Conservation (phyloP, 2,888 invertebrate species). For the Mythimna vitellina region DNA sequence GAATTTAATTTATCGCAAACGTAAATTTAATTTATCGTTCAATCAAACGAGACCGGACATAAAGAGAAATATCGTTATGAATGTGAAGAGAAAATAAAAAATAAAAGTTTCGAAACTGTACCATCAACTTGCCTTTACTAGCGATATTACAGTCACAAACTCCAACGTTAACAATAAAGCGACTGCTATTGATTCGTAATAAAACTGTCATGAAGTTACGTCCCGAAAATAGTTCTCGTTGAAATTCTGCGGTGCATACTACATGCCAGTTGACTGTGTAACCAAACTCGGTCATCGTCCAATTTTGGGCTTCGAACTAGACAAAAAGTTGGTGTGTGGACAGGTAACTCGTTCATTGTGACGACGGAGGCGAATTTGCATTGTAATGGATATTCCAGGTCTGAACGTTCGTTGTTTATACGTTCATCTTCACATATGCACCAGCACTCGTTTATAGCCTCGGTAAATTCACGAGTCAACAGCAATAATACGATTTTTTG, state of each 20-base stretch:
- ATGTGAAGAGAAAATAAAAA: slow-evolving; percentile 42
- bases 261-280: slow-evolving; percentile 61
- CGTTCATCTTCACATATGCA: slow-evolving; percentile 76
- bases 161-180: slow-evolving; percentile 42
- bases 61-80: slow-evolving; percentile 26
- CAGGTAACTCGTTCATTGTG: slow-evolving; percentile 84
- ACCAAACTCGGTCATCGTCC: slow-evolving; percentile 80
- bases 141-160: slow-evolving; percentile 37
- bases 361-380: slow-evolving; percentile 84
- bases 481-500: slow-evolving; percentile 62
- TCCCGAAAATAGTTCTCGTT: slow-evolving; percentile 54
- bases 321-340: slow-evolving; percentile 82
- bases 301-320: slow-evolving; percentile 79
- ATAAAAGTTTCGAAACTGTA: slow-evolving; percentile 25
- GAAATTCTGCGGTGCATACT: slow-evolving; percentile 54
- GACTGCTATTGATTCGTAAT: slow-evolving; percentile 50
- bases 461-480: slow-evolving; percentile 70
- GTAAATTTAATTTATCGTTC: slow-evolving; percentile 47
- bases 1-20: slow-evolving; percentile 23
- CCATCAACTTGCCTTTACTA: slow-evolving; percentile 28
- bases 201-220: slow-evolving; percentile 56
- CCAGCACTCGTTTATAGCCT: slow-evolving; percentile 69
- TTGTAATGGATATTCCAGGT: slow-evolving; percentile 84
- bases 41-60: slow-evolving; percentile 33
- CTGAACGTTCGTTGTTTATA: slow-evolving; percentile 76